Conservation (phyloP, 2,113 vertebrate genomes). For the Apaloderma vittatum region DNA sequence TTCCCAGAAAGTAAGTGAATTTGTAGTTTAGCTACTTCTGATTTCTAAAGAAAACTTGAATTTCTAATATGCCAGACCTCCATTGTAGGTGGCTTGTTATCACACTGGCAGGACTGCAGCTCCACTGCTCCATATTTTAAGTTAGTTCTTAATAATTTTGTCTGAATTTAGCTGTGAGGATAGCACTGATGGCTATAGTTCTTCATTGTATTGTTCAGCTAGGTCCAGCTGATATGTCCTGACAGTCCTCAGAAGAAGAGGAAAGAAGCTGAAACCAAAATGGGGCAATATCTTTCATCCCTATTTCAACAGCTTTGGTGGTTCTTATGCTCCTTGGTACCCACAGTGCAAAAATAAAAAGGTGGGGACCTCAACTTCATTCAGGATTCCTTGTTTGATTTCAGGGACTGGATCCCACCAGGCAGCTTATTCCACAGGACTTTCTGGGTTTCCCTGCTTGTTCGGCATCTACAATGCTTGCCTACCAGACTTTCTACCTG, state of each 20-base stretch:
- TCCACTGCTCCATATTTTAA: neutral
- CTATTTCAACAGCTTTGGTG: neutral
- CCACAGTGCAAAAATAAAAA: neutral
- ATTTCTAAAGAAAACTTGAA: neutral
- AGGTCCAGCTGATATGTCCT: neutral
- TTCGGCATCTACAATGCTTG: rapidly evolving
- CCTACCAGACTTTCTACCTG: neutral
- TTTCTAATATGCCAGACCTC: neutral
- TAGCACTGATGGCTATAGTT: neutral
- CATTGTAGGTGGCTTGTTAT: neutral
- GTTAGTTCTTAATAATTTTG: neutral
- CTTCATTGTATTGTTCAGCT: neutral
- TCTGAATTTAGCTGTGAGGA: neutral
- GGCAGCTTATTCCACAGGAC: neutral
- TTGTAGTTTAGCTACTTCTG: neutral
- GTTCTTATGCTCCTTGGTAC: neutral
- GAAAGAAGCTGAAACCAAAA: neutral
- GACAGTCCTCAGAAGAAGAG: neutral
- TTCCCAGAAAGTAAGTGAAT: neutral
- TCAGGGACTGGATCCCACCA: neutral
- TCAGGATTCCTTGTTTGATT: neutral
- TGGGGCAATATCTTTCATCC: neutral
- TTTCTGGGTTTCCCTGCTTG: neutral
- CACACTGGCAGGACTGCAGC: neutral
- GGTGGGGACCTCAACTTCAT: neutral